Percentiles rank a stretch among this genome's conserved stretches.
Conservation (phyloP, 2,113 vertebrate species). For the Edolisoma coerulescens region DNA sequence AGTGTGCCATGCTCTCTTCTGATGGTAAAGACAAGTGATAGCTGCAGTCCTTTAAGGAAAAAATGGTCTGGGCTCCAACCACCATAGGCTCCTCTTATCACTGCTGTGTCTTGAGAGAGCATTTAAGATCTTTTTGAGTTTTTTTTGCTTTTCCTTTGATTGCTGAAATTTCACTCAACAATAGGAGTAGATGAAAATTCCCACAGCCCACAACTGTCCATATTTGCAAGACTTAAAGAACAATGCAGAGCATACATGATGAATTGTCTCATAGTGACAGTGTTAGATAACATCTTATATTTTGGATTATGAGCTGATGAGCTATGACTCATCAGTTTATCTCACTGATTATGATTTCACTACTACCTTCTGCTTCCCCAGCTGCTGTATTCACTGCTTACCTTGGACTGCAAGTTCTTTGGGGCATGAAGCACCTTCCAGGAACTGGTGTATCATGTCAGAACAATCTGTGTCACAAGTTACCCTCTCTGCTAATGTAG, state of each 20-base stretch:
- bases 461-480: not conserved
- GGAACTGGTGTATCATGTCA: not conserved
- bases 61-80: not conserved
- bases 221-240: not conserved
- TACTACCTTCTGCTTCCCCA: not conserved
- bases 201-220: not conserved
- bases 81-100: not conserved
- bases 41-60: not conserved
- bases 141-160: not conserved
- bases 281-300: not conserved
- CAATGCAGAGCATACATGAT: not conserved
- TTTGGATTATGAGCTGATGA: slow-evolving; percentile 9
- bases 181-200: not conserved
- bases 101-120: not conserved
- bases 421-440: not conserved
- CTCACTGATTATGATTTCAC: not conserved
- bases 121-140: not conserved
- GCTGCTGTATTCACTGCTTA: not conserved
- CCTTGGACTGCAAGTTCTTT: not conserved
- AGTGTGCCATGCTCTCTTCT: not conserved
- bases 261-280: not conserved
- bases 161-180: not conserved
- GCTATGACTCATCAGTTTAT: not conserved
- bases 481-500: not conserved
- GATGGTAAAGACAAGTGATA: not conserved